Evolutionary conservation across 2,888 invertebrate species (phyloP), one percentile per base, ranked within the genome.

Genomic region (Stenoptilia bipunctidactyla): DNA sequence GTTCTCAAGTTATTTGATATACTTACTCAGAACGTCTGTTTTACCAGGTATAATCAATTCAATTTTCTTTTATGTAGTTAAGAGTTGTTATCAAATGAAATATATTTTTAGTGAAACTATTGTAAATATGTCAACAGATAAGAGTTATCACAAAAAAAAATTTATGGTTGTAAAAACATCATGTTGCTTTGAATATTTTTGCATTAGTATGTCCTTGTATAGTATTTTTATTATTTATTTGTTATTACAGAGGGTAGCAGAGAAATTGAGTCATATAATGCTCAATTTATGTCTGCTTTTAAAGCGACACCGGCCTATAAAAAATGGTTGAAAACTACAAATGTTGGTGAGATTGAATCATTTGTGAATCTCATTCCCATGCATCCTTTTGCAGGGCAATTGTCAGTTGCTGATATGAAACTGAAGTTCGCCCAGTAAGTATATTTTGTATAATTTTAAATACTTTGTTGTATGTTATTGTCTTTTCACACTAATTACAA

Each of bases 401-500:
- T 98, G 9, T 96, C 95, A 12, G 94, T 98, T 13, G 90, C 94
- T 38, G 98, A 98, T 72, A 95, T 98, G 92, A 96, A 94, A 67
- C 76, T 96, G 2, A 88, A 93, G 60, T 85, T 96, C 47, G 89
- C 95, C n/a, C 95, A 96, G 95, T 96, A 85, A 89, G 92, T 87
- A 37, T 38, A 15, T 6, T 20, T 30, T 37, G 2, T 36, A 35
- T 20, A 6, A 15, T 6, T 38, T 1, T 27, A 34, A 27, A 10
- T 25, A 10, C 15, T n/a, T 15, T 36, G 1, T 20, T 15, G 20
- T 1, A 3, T 13, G 9, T n/a, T n/a, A n/a, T n/a, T n/a, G n/a
- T n/a, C n/a, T n/a, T n/a, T n/a, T n/a, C n/a, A n/a, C n/a, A n/a
- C n/a, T n/a, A n/a, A n/a, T n/a, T n/a, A n/a, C n/a, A n/a, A n/a